Base-by-base conservation (phyloP, 2,113 vertebrate genomes). In the Chaetodon auriga region DNA sequence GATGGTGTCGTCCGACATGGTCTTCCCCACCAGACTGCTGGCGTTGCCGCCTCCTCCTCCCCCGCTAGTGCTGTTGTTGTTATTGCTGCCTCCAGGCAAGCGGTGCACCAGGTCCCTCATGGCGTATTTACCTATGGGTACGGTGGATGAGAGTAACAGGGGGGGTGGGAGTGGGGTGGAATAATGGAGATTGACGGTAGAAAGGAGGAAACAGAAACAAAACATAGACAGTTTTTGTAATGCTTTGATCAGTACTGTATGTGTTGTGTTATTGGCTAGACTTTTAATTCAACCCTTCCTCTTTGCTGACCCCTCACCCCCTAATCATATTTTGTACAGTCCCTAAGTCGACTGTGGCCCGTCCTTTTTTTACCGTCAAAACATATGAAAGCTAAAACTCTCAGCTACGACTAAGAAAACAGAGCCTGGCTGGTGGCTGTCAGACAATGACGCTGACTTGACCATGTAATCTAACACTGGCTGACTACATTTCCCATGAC, bases 41-140 rank as follows among this genome's bases (percentile, higher is more conserved):
- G 87, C 80, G 88, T 88, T 90, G 83, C 96, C 96, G 0, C 81
- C 88, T 0, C 84, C 82, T 30, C 76, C 80, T n/a, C 81, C 86
- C 0, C 80, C 80, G 0, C 89, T 35, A 11, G 23, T 91, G 57
- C 75, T 86, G 90, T 91, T 90, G 92, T 92, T 95, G 94, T 97
- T 97, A 95, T 95, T 97, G 94, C 96, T 98, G 75, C 96, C 95
- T 4, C 97, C 97, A 0, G 97, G 97, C 83, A 99, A 96, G 79
- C 98, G 96, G 90, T 99, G 97, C 80, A 99, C 98, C 78, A 99
- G 95, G 95, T 99, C 98, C 88, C 98, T 95, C 97, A 99, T 98
- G 91, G 98, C 98, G 43, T 99, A 99, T 88, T 99, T 99, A 94
- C 98, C 98, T 95, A 75, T 68, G 23, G 78, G 23, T 36, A 69